Evolutionary conservation across 2,888 invertebrate species (phyloP).

Genomic region (Caenorhabditis becei): DNA sequence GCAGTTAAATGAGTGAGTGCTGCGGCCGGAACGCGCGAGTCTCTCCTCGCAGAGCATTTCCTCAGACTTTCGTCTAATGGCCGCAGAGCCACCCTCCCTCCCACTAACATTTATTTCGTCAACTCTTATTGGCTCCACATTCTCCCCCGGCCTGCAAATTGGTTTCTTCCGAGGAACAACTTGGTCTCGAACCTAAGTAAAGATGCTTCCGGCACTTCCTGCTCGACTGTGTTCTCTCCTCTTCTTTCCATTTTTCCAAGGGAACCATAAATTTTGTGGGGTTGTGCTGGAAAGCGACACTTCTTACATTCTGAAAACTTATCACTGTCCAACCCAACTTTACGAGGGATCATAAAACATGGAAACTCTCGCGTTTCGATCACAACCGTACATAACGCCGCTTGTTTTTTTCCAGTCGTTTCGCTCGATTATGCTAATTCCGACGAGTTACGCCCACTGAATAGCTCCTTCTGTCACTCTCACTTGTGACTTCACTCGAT

Average conservation of each 20-base stretch:
- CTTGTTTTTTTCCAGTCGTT: constrained; percentile 27
- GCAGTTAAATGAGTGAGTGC: constrained; percentile 48
- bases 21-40: constrained; percentile 37
- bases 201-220: not conserved
- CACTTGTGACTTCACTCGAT: constrained; percentile 36
- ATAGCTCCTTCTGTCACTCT: constrained; percentile 32
- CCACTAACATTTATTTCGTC: constrained; percentile 51
- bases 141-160: constrained; percentile 27
- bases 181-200: constrained; percentile 4
- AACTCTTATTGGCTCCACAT: constrained; percentile 48
- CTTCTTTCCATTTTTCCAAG: not conserved
- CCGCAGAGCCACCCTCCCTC: constrained; percentile 31
- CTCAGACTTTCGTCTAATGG: constrained; percentile 46
- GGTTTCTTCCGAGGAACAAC: constrained; percentile 29
- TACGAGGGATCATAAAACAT: constrained; percentile 46
- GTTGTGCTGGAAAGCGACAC: not conserved
- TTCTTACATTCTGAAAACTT: not conserved
- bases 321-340: not conserved
- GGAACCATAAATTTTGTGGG: too few relatives aligned
- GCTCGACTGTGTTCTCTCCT: not conserved
- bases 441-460: constrained; percentile 7
- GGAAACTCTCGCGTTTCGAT: too few relatives aligned
- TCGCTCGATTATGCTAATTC: constrained; percentile 53
- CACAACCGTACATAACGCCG: constrained; percentile 14
- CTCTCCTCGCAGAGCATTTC: constrained; percentile 38